These are phyloP conservation scores for Silurus meridionalis DNA, from an alignment of 2,113 vertebrate species.

Conservation along the genomic window DNA sequence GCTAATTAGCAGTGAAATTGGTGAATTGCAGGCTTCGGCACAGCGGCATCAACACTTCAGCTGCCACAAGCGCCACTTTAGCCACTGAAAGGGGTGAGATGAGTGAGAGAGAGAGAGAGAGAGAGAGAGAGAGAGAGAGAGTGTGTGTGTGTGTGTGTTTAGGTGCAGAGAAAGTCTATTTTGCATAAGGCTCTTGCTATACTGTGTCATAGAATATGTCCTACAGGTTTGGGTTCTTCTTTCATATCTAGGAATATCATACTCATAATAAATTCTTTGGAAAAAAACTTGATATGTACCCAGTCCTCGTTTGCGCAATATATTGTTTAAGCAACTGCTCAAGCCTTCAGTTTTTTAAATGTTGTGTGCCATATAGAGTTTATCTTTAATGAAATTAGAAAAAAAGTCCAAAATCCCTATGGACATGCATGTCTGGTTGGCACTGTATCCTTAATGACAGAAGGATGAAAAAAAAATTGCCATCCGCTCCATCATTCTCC, in stretches of 20 bases:
- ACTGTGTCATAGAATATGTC: neutral
- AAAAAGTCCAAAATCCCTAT: neutral
- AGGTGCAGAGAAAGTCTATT: neutral
- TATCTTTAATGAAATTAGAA: neutral
- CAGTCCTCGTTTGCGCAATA: neutral
- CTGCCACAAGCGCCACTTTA: conserved; percentile 76
- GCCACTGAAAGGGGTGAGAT: conserved; percentile 68
- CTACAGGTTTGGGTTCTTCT: conserved; percentile 34
- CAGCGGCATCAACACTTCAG: conserved; percentile 77
- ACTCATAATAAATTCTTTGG: neutral
- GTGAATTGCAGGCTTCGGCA: conserved; percentile 80
- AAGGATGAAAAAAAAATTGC: conserved; percentile 68
- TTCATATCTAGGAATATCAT: conserved; percentile 20
- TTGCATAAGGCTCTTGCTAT: conserved; percentile 3
- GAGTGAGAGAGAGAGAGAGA: conserved; percentile 14
- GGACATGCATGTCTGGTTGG: neutral
- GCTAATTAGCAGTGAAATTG: conserved; percentile 82
- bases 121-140: neutral
- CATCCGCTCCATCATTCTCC: conserved; percentile 69
- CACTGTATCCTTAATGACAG: neutral
- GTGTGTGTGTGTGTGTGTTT: conserved; percentile 11
- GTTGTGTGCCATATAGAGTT: neutral
- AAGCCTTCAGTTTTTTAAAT: neutral
- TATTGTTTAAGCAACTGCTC: neutral
- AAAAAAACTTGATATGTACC: neutral